Conservation (phyloP, 2,113 vertebrate genomes). For the Alethe diademata region DNA sequence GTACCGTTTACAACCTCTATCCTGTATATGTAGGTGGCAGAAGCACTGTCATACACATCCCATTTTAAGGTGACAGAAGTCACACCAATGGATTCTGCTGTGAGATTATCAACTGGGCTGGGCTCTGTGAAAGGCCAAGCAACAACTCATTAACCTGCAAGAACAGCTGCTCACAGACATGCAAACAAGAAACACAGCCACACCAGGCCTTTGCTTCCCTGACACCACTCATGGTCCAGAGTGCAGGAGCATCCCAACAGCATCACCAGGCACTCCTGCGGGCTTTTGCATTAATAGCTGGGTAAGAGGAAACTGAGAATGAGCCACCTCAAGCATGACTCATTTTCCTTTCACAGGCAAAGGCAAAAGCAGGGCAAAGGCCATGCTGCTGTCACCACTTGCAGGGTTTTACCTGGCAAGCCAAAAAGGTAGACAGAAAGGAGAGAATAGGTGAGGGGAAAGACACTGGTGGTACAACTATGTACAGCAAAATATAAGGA, state of each 20-base stretch:
- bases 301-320: not conserved
- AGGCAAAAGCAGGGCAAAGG: not conserved
- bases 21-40: too few species aligned
- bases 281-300: not conserved
- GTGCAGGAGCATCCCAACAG: rapidly evolving
- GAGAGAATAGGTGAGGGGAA: not conserved
- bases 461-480: not conserved
- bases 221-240: not conserved
- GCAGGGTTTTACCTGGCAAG: not conserved
- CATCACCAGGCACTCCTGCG: not conserved
- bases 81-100: too few species aligned
- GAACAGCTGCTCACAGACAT: too few species aligned
- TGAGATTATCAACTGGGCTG: too few species aligned
- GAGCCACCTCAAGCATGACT: not conserved
- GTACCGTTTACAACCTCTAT: too few species aligned
- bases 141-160: too few species aligned
- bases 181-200: not conserved
- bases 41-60: too few species aligned
- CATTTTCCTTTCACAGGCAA: not conserved
- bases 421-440: not conserved
- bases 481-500: not conserved
- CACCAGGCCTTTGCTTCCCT: not conserved
- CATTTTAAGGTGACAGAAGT: too few species aligned
- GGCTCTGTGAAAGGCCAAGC: too few species aligned
- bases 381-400: rapidly evolving